Conservation (phyloP, 2,888 invertebrate species). For the Drosophila nigritarsus region DNA sequence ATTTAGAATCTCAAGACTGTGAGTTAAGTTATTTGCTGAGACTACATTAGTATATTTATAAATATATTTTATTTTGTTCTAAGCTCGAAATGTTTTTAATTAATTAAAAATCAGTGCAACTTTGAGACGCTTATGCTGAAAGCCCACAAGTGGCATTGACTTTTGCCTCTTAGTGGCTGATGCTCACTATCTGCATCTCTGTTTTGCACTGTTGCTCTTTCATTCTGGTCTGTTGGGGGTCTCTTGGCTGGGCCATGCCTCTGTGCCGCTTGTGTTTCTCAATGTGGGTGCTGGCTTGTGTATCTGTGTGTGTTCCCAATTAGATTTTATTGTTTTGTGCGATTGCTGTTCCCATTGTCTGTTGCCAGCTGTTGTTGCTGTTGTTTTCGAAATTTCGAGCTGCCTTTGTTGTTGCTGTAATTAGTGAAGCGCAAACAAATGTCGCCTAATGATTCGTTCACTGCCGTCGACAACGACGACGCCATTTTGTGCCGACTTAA, state of each 20-base stretch:
- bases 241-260: slow-evolving; percentile 20
- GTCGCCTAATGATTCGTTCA: slow-evolving; percentile 78
- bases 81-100: not conserved
- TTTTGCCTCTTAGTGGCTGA: slow-evolving; percentile 20
- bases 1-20: not conserved
- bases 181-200: not conserved
- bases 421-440: slow-evolving; percentile 82
- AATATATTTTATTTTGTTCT: too few relatives aligned
- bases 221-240: slow-evolving; percentile 29
- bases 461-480: slow-evolving; percentile 56
- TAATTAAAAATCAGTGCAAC: not conserved
- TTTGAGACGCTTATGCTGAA: slow-evolving; percentile 2
- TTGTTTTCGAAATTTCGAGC: slow-evolving; percentile 46
- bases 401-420: slow-evolving; percentile 68
- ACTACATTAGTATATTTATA: too few relatives aligned
- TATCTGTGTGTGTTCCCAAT: slow-evolving; percentile 73
- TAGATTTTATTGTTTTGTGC: slow-evolving; percentile 82
- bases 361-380: slow-evolving; percentile 43
- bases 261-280: slow-evolving; percentile 17
- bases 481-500: slow-evolving; percentile 62
- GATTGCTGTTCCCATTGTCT: slow-evolving; percentile 68
- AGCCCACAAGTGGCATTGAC: slow-evolving; percentile 25
- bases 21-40: not conserved
- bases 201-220: slow-evolving; percentile 19
- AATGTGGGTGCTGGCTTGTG: slow-evolving; percentile 19